These are phyloP conservation scores for Megaceryle maxima DNA, from an alignment of 2,113 vertebrate species.

Conservation along the genomic window DNA sequence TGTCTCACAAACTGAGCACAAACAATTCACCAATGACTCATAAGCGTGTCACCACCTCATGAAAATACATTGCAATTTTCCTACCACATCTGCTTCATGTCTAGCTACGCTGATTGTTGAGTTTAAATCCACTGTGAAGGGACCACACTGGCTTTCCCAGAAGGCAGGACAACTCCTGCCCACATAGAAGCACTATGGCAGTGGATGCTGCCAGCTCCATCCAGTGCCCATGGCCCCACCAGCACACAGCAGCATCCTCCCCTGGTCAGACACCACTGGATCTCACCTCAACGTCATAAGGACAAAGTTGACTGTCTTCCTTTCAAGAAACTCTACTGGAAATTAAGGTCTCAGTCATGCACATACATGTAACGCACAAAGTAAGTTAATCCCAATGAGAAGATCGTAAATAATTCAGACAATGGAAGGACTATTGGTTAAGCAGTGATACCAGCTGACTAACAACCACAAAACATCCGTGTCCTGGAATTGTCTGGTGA, in stretches of 20 bases:
- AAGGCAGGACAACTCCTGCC: neutral
- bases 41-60: neutral
- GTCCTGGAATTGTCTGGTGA: no score
- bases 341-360: neutral
- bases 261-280: accelerated
- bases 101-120: neutral
- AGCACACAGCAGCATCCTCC: neutral
- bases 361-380: neutral
- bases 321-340: neutral
- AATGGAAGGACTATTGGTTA: neutral
- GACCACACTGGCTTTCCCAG: neutral
- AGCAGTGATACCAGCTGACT: neutral
- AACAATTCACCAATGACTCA: neutral
- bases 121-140: neutral
- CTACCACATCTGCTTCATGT: neutral
- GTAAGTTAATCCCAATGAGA: neutral
- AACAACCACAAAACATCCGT: neutral
- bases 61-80: neutral
- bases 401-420: neutral
- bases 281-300: accelerated
- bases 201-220: neutral
- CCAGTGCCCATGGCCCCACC: neutral
- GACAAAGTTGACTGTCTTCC: neutral
- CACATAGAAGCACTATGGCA: accelerated
- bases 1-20: neutral